Evolutionary conservation across 2,888 invertebrate species (phyloP), one percentile per base, ranked within the genome.

Genomic region (Agonum fuliginosum): DNA sequence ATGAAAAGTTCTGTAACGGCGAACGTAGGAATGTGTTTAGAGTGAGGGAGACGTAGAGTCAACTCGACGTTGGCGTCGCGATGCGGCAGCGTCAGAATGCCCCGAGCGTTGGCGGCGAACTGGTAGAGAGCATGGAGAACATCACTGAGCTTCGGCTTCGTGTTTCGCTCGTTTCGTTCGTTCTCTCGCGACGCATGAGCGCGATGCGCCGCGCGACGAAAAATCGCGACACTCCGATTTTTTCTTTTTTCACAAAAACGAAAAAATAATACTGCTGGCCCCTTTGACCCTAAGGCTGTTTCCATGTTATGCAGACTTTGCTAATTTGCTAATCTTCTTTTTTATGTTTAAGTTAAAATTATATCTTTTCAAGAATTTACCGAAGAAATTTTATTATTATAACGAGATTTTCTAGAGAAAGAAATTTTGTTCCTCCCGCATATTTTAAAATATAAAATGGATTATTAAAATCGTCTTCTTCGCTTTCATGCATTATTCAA

Each of bases 41-140:
- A 62, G n/a, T 30, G 17, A 27, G 17, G 22, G 54, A 12, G 4
- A 43, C 4, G 67, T 4, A 41, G 37, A 10, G 14, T 34, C 3
- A 12, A 14, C n/a, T n/a, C 41, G 67, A 67, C 67, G 67, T 10
- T 30, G 30, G 6, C 58, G 58, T 62, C 58, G 43, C 67, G 67
- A 17, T 58, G 58, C 54, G n/a, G n/a, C 20, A 12, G 54, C 84
- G 58, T 34, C 58, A 62, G 19, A 62, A 12, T 62, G 82, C 83
- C 83, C 81, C 81, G 80, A 83, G 82, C 83, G 85, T 84, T 84
- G 83, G 83, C 85, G 85, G 84, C 82, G 83, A 84, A 86, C 86
- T 86, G 85, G 74, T 65, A 54, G 46, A 46, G 65, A 65, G 20
- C 74, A 27, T 46, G 73, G 58, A 58, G 58, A 73, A 62, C 73